These are phyloP conservation scores for Oreotrochilus melanogaster DNA, from an alignment of 2,113 vertebrate species.

Conservation along the genomic window DNA sequence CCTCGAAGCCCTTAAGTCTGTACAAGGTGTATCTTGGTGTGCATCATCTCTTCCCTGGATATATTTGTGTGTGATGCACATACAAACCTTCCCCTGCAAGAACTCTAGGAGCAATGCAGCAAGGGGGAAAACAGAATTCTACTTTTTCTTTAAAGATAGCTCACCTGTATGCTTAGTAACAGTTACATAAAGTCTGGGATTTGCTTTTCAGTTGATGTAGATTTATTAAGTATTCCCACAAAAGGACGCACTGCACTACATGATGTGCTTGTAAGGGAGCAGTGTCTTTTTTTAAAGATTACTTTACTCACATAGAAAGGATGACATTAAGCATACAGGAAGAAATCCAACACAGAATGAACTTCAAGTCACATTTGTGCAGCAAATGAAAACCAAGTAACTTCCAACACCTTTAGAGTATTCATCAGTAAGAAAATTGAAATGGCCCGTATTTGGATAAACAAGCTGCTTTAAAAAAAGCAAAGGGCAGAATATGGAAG, in stretches of 20 bases:
- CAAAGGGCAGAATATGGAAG: not conserved
- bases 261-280: accelerated
- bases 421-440: not conserved
- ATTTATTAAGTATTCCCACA: not conserved
- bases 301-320: not conserved
- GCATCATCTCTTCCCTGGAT: not conserved
- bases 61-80: not conserved
- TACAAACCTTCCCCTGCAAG: not conserved
- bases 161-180: not conserved
- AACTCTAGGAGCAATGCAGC: not conserved
- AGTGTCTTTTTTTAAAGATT: not conserved
- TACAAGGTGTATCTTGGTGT: not conserved
- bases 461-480: not conserved
- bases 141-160: not conserved
- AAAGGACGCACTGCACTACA: not conserved
- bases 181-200: not conserved
- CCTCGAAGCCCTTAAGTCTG: not conserved
- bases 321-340: not conserved
- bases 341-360: not conserved
- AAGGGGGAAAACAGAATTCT: not conserved
- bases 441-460: not conserved
- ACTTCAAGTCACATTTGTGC: not conserved
- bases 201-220: not conserved
- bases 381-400: not conserved
- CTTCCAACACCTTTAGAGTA: not conserved